These are phyloP conservation scores for Helleia helle DNA, from an alignment of 2,888 invertebrate species.

Conservation along the genomic window DNA sequence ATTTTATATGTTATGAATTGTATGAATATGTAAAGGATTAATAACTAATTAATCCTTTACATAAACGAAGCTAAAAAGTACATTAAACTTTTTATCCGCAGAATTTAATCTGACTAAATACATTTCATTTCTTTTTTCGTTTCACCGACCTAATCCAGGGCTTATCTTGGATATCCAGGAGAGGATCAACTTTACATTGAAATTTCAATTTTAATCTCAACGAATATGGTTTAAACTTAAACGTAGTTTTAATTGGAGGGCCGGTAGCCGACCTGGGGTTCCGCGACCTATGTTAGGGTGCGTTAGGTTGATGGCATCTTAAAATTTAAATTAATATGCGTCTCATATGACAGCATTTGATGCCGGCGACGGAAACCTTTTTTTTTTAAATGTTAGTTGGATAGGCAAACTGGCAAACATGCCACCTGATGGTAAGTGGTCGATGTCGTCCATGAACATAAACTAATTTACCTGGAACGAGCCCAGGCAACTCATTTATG, in stretches of 20 bases:
- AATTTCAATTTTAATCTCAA: slow-evolving; percentile 1
- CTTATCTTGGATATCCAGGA: slow-evolving; percentile 61
- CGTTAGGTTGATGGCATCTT: slow-evolving; percentile 13
- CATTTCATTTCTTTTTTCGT: slow-evolving; percentile 51
- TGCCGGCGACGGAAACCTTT: too few relatives aligned
- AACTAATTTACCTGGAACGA: too few relatives aligned
- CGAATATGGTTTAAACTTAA: not conserved
- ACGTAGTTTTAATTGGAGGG: slow-evolving; percentile 14
- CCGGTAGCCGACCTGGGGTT: slow-evolving; percentile 53
- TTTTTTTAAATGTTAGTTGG: too few relatives aligned
- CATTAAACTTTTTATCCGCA: slow-evolving; percentile 11
- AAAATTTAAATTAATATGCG: too few relatives aligned
- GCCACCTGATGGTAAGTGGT: too few relatives aligned
- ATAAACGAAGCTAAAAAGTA: not conserved
- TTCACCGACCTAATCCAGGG: slow-evolving; percentile 55
- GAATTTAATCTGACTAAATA: slow-evolving; percentile 43
- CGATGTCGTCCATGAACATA: too few relatives aligned
- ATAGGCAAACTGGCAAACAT: too few relatives aligned
- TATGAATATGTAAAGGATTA: too few relatives aligned
- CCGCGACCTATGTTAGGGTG: slow-evolving; percentile 65
- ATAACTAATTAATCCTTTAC: not conserved
- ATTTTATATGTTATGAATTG: too few relatives aligned
- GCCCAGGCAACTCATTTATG: too few relatives aligned
- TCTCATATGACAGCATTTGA: too few relatives aligned
- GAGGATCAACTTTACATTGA: slow-evolving; percentile 26